Evolutionary conservation across 1,140 invertebrate species (phyloP), one percentile per base, ranked within the genome.

Genomic region (Bombus terrestris): DNA sequence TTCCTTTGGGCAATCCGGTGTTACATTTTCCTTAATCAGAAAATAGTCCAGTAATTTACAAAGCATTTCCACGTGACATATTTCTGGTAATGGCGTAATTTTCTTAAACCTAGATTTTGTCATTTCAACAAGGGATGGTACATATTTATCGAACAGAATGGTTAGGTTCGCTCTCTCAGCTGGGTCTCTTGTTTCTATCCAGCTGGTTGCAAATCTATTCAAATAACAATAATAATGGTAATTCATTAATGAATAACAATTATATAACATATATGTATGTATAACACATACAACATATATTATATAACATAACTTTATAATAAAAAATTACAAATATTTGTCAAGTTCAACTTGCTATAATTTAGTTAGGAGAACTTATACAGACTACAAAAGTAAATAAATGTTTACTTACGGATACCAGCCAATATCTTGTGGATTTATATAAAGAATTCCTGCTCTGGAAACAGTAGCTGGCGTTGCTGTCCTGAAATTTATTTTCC

Each of bases 381-480:
- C 5, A 1, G 6, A 22, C 5, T 53, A 53, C 1, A 22, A 53
- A 8, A 53, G 18, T 53, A 35, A 62, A 39, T n/a, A 66, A 15
- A 80, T 32, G 9, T 32, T 81, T 88, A 96, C 97, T 97, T 96
- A 99, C 96, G 99, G 98, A 95, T 98, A 99, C 98, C 98, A 99
- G 6, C 98, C 98, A n/a, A 99, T 96, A 95, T 99, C 98, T 89
- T 98, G 97, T 1, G 98, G 97, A 95, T 99, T 99, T 53, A 99
- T 97, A 90, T 98, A 98, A 13, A 98, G 94, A 87, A 98, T 98
- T 73, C 98, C 98, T 83, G 98, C 98, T 85, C 98, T 95, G 0
- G 98, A 99, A 3, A 99, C 98, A 0, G 99, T 99, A 2, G 99
- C 98, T 5, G 99, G 99, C 25, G 99, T 99, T 0, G 98, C 99